Base-by-base conservation (phyloP, 1,140 invertebrate genomes). In the Trichonephila inaurata region DNA sequence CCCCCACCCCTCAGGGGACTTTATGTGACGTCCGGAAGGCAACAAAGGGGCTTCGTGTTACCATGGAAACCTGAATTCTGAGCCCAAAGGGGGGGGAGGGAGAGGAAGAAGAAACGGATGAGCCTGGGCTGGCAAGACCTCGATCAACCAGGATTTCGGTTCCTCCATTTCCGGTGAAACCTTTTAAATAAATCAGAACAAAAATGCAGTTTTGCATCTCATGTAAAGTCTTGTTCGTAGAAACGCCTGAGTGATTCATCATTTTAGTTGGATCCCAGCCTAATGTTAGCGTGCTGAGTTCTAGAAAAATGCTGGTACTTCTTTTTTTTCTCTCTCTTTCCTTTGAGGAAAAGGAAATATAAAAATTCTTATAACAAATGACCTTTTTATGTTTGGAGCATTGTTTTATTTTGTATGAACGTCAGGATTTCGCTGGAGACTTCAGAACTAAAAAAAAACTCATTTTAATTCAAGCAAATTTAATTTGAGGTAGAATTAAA, bases 41-140 rank as follows among this genome's bases (percentile, higher is more conserved):
- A 90, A 90, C 89, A 90, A n/a, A n/a, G 89, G 89, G 81, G 89
- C 89, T 90, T 61, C 24, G 3, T 2, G 89, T 90, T 90, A 14
- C 69, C 69, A 90, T 90, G 51, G 69, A n/a, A 81, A 90, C 69
- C n/a, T 12, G 72, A 77, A 60, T 18, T 89, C 28, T 33, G 14
- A 60, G 72, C n/a, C 44, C n/a, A 19, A 58, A 10, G 62, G 19
- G 40, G 64, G 64, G 81, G n/a, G 21, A 28, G 69, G 4, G 24
- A 14, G 81, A 4, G 33, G 33, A 40, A 40, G 33, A 51, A 51
- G 51, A 51, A 51, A 51, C 51, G 10, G 81, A 51, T 10, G 51
- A 19, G 81, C 18, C 18, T 12, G 19, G 33, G 81, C n/a, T n/a
- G 81, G 81, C 81, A 40, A 40, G 81, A 58, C 81, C 69, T 51